A percentile compares a stretch with the other conserved stretches of the same genome.
Conservation (phyloP, 2,797 vertebrate genomes). For the Bucorvus abyssinicus region DNA sequence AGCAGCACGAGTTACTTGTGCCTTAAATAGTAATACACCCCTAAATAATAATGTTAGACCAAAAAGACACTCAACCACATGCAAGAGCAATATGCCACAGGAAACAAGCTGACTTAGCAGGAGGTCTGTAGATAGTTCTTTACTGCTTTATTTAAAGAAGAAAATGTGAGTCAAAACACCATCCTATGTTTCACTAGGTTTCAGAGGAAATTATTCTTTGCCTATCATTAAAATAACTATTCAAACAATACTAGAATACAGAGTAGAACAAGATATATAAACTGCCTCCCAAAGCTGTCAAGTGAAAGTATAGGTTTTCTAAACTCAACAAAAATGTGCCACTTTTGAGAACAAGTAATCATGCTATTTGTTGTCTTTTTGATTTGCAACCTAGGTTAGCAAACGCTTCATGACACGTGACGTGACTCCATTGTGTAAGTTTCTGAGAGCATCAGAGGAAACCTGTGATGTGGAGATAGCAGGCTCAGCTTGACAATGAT, state of each 20-base stretch:
- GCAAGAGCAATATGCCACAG: constrained; percentile 23
- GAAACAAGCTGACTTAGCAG: constrained; percentile 41
- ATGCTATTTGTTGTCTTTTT: constrained; percentile 16
- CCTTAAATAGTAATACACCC: constrained; percentile 34
- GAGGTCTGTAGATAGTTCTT: constrained; percentile 18
- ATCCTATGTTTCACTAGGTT: not conserved
- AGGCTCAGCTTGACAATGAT: constrained; percentile 31
- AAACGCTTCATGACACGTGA: not conserved
- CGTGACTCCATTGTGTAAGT: not conserved
- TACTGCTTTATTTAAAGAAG: not conserved
- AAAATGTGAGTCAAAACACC: not conserved
- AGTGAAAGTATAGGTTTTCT: constrained; percentile 31
- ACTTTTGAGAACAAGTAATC: not conserved
- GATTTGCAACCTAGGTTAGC: constrained; percentile 32
- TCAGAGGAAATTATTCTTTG: not conserved
- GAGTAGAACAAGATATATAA: not conserved
- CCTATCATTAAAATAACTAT: not conserved
- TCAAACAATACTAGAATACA: not conserved
- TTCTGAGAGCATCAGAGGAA: constrained; percentile 30
- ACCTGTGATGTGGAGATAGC: constrained; percentile 7
- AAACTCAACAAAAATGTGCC: not conserved
- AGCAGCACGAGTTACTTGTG: constrained; percentile 22
- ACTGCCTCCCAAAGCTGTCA: constrained; percentile 11
- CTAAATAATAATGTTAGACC: constrained; percentile 33
- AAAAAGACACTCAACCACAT: constrained; percentile 37